Conservation (phyloP, 2,888 invertebrate species). For the Melinopterus prodromus region DNA sequence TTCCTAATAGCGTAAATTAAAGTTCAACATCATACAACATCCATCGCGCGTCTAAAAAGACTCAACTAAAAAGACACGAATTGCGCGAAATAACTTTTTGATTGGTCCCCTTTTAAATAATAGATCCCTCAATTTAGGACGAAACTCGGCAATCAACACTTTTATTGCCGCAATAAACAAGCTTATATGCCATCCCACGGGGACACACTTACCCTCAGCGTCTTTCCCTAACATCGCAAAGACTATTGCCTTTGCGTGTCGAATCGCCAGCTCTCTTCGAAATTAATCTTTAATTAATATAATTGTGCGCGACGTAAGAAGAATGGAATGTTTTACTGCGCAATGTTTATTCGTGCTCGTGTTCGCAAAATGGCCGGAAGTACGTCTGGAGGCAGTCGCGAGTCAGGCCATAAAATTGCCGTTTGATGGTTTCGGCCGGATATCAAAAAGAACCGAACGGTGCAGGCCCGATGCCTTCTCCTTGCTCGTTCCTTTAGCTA, state of each 20-base stretch:
- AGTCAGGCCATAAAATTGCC: not conserved
- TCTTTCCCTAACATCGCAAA: not conserved
- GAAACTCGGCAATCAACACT: constrained; percentile 4
- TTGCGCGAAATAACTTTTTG: not conserved
- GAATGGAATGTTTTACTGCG: not conserved
- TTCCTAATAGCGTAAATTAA: too few species aligned
- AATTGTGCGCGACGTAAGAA: not conserved
- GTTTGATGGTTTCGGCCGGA: not conserved
- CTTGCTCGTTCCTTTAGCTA: not conserved
- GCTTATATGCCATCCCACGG: not conserved
- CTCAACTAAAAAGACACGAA: not conserved
- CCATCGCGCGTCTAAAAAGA: not conserved
- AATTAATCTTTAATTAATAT: not conserved
- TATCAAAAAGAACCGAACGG: not conserved
- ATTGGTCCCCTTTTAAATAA: not conserved
- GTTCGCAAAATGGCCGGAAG: not conserved
- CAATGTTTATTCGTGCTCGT: not conserved
- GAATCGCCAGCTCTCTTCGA: not conserved
- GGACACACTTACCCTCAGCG: not conserved
- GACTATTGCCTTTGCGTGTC: not conserved
- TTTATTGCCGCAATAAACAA: not conserved
- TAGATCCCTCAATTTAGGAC: not conserved
- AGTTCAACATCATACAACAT: not conserved
- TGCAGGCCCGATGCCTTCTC: not conserved
- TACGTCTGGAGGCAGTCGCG: not conserved